Percentiles rank a stretch among this genome's conserved stretches.
Evolutionary conservation across 2,113 vertebrate genomes (phyloP).

Genomic region (Halichoeres trimaculatus): DNA sequence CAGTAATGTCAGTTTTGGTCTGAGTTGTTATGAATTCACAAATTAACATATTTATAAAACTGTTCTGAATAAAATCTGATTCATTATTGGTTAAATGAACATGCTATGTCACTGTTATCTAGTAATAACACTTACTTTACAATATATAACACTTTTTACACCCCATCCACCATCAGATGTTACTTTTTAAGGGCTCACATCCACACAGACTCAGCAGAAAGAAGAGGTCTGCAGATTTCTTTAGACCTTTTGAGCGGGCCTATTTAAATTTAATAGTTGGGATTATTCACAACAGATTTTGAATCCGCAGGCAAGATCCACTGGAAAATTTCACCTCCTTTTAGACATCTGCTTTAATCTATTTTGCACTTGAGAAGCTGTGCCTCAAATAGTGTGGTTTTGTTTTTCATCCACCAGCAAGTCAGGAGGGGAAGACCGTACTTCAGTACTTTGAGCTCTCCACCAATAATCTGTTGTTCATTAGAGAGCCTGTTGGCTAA

Average conservation of each 20-base stretch:
- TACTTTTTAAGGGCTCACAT: no score
- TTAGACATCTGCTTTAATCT: slow-evolving; percentile 70
- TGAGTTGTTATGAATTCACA: background rate
- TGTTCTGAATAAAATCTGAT: background rate
- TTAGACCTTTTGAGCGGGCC: no score
- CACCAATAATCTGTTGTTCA: slow-evolving; percentile 82
- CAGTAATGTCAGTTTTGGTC: background rate
- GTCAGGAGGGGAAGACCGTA: slow-evolving; percentile 40
- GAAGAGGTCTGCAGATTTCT: no score
- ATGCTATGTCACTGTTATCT: background rate
- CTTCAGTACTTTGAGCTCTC: slow-evolving; percentile 58
- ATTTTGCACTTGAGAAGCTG: slow-evolving; percentile 64
- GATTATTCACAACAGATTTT: slow-evolving; percentile 1
- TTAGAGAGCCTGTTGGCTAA: slow-evolving; percentile 76
- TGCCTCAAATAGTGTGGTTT: slow-evolving; percentile 57
- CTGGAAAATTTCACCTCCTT: slow-evolving; percentile 53
- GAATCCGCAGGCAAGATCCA: slow-evolving; percentile 18
- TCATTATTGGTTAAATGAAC: background rate
- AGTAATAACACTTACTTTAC: background rate
- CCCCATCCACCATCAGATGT: no score
- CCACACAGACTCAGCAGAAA: background rate
- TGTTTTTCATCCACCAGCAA: slow-evolving; percentile 59
- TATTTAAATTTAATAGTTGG: background rate
- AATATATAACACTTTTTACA: no score
- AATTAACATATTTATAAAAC: slow-evolving; percentile 5